Conservation (phyloP, 1,140 invertebrate genomes). For the Babylonia areolata region DNA sequence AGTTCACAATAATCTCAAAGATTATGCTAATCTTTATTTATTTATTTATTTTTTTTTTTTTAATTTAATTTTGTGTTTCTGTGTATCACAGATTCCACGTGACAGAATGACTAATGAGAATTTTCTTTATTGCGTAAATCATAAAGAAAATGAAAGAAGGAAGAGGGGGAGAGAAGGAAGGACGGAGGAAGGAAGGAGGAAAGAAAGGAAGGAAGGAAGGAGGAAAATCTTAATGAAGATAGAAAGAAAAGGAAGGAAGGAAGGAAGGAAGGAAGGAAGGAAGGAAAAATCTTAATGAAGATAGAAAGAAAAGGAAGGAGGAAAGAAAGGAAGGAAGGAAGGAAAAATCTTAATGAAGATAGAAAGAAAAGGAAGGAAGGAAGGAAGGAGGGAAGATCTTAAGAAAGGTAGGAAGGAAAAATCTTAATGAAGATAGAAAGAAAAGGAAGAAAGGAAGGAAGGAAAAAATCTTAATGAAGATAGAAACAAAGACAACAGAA, state of each 20-base stretch:
- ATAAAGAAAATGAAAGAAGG: not conserved
- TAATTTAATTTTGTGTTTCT: too few species aligned
- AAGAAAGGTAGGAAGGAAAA: too few species aligned
- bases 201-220: not conserved
- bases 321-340: not conserved
- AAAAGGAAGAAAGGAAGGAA: not conserved
- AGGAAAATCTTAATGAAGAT: too few species aligned
- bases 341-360: too few species aligned
- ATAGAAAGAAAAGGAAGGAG: not conserved
- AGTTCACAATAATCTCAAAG: too few species aligned
- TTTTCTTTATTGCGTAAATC: not conserved
- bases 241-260: not conserved
- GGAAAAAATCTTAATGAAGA: too few species aligned
- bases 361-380: not conserved
- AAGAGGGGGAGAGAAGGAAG: not conserved
- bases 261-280: not conserved
- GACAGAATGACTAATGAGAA: not conserved
- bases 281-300: not conserved
- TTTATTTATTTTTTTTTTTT: too few species aligned
- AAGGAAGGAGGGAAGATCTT: not conserved
- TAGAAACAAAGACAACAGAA: too few species aligned
- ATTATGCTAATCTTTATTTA: too few species aligned
- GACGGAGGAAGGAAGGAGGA: not conserved
- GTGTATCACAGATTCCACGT: too few species aligned
- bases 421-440: not conserved